A percentile compares a stretch with the other conserved stretches of the same genome.
Conservation (phyloP, 2,113 vertebrate species). For the Cygnus atratus region DNA sequence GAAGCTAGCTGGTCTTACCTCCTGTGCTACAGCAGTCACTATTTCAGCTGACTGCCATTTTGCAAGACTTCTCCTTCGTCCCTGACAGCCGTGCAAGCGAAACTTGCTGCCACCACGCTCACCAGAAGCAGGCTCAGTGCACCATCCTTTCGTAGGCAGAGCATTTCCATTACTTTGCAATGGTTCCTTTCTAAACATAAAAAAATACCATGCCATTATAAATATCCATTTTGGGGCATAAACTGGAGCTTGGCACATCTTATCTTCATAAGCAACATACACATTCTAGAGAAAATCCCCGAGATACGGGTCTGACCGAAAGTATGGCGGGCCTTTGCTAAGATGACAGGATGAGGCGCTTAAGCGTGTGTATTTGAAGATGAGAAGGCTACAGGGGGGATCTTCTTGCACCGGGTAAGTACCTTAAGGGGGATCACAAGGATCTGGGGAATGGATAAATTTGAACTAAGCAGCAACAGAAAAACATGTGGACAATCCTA, state of each 20-base stretch:
- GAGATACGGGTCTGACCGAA: background rate
- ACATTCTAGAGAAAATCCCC: background rate
- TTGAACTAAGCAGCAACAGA: constrained; percentile 39
- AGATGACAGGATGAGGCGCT: constrained; percentile 50
- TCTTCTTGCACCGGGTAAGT: constrained; percentile 57
- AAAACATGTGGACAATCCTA: constrained; percentile 13
- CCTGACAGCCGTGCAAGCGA: background rate
- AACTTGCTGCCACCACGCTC: background rate
- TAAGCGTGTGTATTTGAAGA: constrained; percentile 37
- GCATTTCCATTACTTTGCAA: background rate
- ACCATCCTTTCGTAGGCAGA: background rate
- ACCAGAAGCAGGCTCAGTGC: background rate
- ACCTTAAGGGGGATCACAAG: constrained; percentile 69
- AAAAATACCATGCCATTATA: background rate
- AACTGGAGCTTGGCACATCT: background rate
- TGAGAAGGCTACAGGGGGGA: constrained; percentile 65
- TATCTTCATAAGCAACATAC: background rate
- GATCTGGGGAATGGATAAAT: constrained; percentile 57
- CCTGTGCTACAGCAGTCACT: accelerated
- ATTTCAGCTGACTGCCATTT: accelerated
- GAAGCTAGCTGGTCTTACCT: background rate
- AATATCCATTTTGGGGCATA: constrained; percentile 29
- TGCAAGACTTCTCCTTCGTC: background rate
- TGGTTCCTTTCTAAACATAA: accelerated
- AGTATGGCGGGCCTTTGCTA: constrained; percentile 7